Evolutionary conservation across 2,888 invertebrate species (phyloP).

Genomic region (Pherbina coryleti): DNA sequence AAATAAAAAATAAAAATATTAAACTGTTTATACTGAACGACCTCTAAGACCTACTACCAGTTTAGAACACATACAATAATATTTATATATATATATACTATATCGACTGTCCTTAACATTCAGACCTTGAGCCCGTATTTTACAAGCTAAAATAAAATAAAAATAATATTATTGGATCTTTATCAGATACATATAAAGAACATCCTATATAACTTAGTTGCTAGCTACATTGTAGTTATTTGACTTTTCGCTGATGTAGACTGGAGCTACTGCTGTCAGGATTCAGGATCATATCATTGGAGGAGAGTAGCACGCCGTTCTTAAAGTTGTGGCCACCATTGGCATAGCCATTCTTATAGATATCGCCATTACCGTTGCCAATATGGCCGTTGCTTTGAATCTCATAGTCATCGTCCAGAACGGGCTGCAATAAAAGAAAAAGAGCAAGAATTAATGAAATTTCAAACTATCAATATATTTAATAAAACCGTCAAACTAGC

Average conservation of each 20-base stretch:
- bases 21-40: too few relatives aligned
- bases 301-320: constrained; percentile 60
- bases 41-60: too few relatives aligned
- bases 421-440: constrained; percentile 72
- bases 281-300: constrained; percentile 65
- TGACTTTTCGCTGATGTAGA: constrained; percentile 69
- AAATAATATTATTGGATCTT: constrained; percentile 4
- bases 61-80: background rate
- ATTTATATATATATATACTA: constrained; percentile 7
- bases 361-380: constrained; percentile 46
- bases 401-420: constrained; percentile 73
- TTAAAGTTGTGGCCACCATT: constrained; percentile 57
- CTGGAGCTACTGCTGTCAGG: constrained; percentile 68
- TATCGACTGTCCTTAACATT: background rate
- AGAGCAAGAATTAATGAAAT: background rate
- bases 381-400: constrained; percentile 55
- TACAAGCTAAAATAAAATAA: background rate
- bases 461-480: background rate
- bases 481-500: too few relatives aligned
- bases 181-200: constrained; percentile 17
- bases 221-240: constrained; percentile 64
- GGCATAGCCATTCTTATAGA: constrained; percentile 62
- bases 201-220: constrained; percentile 29
- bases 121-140: background rate
- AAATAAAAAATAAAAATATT: constrained; percentile 8